Base-by-base conservation (phyloP, 2,888 invertebrate species). In the Lasius fuliginosus region DNA sequence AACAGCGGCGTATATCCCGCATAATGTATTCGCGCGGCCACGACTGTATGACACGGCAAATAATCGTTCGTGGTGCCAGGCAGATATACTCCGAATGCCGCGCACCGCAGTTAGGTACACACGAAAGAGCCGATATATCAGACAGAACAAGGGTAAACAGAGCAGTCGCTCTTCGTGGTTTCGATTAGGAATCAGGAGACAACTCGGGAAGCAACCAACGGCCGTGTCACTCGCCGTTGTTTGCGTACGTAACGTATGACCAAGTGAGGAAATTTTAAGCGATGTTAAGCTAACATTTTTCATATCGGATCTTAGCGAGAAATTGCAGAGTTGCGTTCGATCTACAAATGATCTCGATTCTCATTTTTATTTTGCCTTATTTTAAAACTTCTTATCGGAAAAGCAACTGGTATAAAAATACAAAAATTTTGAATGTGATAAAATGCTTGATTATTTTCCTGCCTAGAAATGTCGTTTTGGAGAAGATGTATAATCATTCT, bases 171-270 rank as follows among this genome's bases (percentile, higher is more conserved):
- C 58, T 69, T 77, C 67, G 67, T 68, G 68, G 36, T 60, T 23
- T 83, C 68, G 83, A 83, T 83, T 83, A 83, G 76, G 53, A 77
- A 83, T 83, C 83, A 77, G 77, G 40, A 83, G 77, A 18, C 53
- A 49, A 81, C 53, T 67, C 53, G 12, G 33, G 27, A 33, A 15
- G n/a, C 65, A 33, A 36, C 53, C 49, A 33, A 73, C 23, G 11
- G 23, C 42, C 15, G 40, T 40, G 53, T 49, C 46, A 8, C 40
- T 27, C 40, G 49, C 18, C 46, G 1, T 18, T 75, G 49, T 64
- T 75, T 64, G 18, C 46, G 23, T 11, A 64, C 23, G 42, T 42
- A 40, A 60, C 23, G 23, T 49, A 33, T 33, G 49, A 36, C 40
- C 53, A 18, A 53, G 64, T 23, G 65, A 53, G 36, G 33, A 65